Evolutionary conservation across 1,140 invertebrate species (phyloP), one percentile per base, ranked within the genome.

Genomic region (Trachymyrmex cornetzi): DNA sequence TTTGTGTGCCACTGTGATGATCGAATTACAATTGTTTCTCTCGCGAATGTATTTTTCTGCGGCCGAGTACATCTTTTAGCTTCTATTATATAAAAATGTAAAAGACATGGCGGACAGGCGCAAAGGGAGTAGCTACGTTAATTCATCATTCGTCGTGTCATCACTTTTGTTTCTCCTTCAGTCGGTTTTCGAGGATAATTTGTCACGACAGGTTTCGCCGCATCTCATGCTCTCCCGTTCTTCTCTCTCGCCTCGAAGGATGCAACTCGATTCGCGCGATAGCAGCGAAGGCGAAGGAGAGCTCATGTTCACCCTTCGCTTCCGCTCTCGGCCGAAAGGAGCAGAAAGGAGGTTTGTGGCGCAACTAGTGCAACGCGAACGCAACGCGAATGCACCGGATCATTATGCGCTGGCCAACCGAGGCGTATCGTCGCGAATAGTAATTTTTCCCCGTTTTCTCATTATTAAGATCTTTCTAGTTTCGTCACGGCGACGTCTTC

Each of bases 351-450:
- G 55, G 72, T 80, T 72, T 71, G 38, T 67, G 48, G 72, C 74
- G 75, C 82, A 74, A 84, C 80, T 71, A 48, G 57, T 74, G 38
- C 57, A 69, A n/a, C 27, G 61, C 19, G 74, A 77, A 77, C 24
- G 34, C 53, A n/a, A 77, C 22, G 6, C 24, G 53, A 85, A n/a
- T 38, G 27, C 82, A 44, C 5, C 24, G 59, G 77, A 88, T 77
- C 48, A 71, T 89, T 88, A 88, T 85, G 80, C 87, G 63, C 84
- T 19, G 55, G 67, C 64, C 30, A 74, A 89, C 30, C 67, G 87
- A 90, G 71, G 77, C 63, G 79, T 85, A 87, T 34, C 80, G 61
- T 34, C 57, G 80, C 55, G 90, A 90, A 90, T 91, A 91, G 86
- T 88, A 79, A 90, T 85, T 89, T 89, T 88, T 77, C 24, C 48